Evolutionary conservation across 2,113 vertebrate genomes (phyloP).

Genomic region (Dunckerocampus dactyliophorus): DNA sequence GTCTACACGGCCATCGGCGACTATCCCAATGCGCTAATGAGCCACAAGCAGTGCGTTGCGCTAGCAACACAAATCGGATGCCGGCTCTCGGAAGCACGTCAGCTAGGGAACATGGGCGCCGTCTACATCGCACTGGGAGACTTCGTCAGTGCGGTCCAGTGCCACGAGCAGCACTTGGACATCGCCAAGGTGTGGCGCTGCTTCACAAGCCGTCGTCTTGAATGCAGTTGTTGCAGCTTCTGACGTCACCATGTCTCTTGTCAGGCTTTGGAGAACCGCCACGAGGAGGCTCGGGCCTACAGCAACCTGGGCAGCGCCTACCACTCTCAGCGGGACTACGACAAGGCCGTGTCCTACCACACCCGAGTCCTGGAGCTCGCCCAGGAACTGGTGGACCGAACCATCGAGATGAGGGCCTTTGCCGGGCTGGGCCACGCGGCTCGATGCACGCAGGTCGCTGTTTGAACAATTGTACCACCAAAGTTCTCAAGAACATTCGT

Average conservation of each 20-base stretch:
- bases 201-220: background rate
- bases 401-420: conserved; percentile 92
- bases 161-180: conserved; percentile 88
- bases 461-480: background rate
- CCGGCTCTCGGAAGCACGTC: conserved; percentile 87
- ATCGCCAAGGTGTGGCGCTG: conserved; percentile 77
- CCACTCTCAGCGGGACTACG: conserved; percentile 91
- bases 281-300: conserved; percentile 93
- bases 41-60: conserved; percentile 95
- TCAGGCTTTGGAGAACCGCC: conserved; percentile 79
- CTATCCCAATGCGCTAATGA: conserved; percentile 91
- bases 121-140: conserved; percentile 97
- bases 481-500: background rate
- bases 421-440: conserved; percentile 93
- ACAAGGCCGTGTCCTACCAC: conserved; percentile 95
- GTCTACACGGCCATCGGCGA: conserved; percentile 96
- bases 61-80: conserved; percentile 89
- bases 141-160: conserved; percentile 88
- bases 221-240: background rate
- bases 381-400: conserved; percentile 81
- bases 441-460: conserved; percentile 84
- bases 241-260: background rate
- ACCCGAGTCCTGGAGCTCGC: conserved; percentile 87
- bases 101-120: conserved; percentile 96
- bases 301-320: conserved; percentile 96